Evolutionary conservation across 35 echinoderm and acorn worm genomes (phyloP).

Genomic region (Lytechinus pictus): DNA sequence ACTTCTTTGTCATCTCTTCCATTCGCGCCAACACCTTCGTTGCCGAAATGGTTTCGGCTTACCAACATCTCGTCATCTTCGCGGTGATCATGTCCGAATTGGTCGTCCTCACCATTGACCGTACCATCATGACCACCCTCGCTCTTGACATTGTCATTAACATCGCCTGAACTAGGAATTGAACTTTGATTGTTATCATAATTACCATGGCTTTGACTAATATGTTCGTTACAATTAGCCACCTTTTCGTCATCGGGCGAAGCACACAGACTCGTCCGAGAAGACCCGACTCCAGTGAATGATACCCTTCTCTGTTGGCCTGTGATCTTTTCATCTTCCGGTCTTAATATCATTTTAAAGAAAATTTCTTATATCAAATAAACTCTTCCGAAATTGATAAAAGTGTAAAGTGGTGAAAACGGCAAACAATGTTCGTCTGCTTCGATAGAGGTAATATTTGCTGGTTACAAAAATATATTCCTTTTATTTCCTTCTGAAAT

Average conservation of each 20-base stretch:
- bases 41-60: neutral
- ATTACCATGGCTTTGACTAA: neutral
- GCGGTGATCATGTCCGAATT: neutral
- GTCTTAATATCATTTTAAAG: neutral
- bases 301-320: neutral
- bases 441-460: no score
- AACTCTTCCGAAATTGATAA: no score
- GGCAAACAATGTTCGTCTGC: no score
- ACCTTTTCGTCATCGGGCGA: neutral
- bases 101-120: neutral
- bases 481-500: no score
- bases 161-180: neutral
- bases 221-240: neutral
- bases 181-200: neutral
- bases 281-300: neutral
- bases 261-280: neutral
- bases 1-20: neutral
- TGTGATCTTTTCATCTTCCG: neutral
- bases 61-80: neutral
- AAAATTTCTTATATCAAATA: no score
- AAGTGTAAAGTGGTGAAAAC: no score
- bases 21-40: neutral
- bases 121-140: neutral
- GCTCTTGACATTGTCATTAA: neutral
- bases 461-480: no score